Evolutionary conservation across 1,140 invertebrate species (phyloP).

Genomic region (Zaprionus inermis): DNA sequence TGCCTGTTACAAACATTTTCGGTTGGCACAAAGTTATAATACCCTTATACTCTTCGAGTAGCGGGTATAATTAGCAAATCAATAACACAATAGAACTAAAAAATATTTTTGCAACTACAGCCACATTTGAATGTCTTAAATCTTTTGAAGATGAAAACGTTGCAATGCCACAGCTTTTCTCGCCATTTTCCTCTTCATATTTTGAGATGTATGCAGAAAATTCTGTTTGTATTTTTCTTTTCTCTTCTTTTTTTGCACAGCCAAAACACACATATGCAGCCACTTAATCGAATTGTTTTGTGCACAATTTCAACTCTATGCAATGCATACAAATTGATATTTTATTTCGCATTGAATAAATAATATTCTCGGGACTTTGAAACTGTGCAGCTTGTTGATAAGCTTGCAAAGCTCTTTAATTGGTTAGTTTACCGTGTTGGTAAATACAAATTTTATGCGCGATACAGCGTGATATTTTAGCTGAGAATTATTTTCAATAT

Average conservation of each 20-base stretch:
- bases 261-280: background rate
- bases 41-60: no score
- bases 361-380: background rate
- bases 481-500: background rate
- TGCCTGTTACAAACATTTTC: no score
- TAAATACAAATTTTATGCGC: background rate
- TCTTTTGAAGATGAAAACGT: background rate
- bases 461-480: background rate
- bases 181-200: background rate
- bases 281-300: constrained; percentile 7
- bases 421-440: constrained; percentile 9
- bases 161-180: background rate
- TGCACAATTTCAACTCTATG: background rate
- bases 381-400: background rate
- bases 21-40: no score
- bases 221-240: background rate
- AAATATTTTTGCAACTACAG: background rate
- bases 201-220: background rate
- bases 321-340: constrained; percentile 5
- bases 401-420: constrained; percentile 5
- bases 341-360: constrained; percentile 12
- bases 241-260: background rate
- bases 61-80: no score
- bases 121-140: background rate
- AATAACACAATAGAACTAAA: background rate